phyloP scores from a whole-genome alignment of 2,113 vertebrate species.

The Eleginops maclovinus region DNA sequence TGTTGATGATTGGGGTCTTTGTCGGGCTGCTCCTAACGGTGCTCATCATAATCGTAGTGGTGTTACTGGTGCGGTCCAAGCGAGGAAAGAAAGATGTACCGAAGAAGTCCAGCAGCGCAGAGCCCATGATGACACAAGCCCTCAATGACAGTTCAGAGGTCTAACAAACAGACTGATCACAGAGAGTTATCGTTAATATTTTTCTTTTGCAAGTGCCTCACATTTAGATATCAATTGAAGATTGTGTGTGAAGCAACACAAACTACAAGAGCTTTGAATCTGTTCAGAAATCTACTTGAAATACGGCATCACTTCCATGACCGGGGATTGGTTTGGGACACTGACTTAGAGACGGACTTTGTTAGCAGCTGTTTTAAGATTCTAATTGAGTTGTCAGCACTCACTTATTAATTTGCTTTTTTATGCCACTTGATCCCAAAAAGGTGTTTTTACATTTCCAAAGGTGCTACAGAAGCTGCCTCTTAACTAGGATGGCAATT shows the following conservation, averaged over 20 bases:
- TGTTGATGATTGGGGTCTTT: slow-evolving; percentile 82
- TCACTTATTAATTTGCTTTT: slow-evolving; percentile 59
- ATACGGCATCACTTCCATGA: slow-evolving; percentile 55
- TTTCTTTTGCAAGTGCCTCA: slow-evolving; percentile 83
- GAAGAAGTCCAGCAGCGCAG: slow-evolving; percentile 76
- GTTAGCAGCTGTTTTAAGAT: slow-evolving; percentile 54
- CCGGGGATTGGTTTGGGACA: slow-evolving; percentile 27
- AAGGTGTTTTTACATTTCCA: slow-evolving; percentile 58
- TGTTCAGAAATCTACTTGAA: slow-evolving; percentile 78
- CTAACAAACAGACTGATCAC: slow-evolving; percentile 72
- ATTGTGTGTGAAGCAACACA: slow-evolving; percentile 66
- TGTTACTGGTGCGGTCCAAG: slow-evolving; percentile 80
- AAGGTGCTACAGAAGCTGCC: slow-evolving; percentile 75
- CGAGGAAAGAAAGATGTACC: slow-evolving; percentile 69
- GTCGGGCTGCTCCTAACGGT: slow-evolving; percentile 83
- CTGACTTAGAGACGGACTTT: slow-evolving; percentile 35
- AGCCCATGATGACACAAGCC: slow-evolving; percentile 85
- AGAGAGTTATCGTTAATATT: slow-evolving; percentile 39
- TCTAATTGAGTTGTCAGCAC: slow-evolving; percentile 51
- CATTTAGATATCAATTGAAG: slow-evolving; percentile 66
- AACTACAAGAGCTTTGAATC: slow-evolving; percentile 67
- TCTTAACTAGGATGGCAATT: slow-evolving; percentile 33
- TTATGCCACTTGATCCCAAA: slow-evolving; percentile 65
- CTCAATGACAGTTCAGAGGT: slow-evolving; percentile 92
- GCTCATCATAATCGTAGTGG: slow-evolving; percentile 76